phyloP scores from a whole-genome alignment of 2,797 vertebrate species.

The Neopelma chrysocephalum region DNA sequence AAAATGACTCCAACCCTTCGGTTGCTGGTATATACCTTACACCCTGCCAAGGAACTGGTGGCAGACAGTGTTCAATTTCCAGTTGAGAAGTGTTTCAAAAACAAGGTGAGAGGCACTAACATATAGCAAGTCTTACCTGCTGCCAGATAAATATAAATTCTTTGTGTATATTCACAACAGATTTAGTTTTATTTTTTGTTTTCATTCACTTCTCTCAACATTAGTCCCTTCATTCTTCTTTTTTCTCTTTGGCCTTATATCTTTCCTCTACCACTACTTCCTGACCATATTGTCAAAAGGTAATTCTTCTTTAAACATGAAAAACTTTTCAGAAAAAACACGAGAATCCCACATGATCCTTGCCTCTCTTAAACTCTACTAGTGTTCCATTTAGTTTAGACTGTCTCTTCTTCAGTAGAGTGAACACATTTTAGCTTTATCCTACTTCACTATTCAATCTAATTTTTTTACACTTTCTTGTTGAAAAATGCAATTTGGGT shows the following conservation, averaged over 20 bases:
- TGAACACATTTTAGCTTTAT: background rate
- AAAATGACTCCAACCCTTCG: constrained; percentile 77
- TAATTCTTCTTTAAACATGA: background rate
- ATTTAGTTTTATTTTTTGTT: background rate
- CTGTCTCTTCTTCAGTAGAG: background rate
- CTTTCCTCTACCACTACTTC: background rate
- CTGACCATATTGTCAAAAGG: background rate
- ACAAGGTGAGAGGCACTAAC: constrained; percentile 79
- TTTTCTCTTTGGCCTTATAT: background rate
- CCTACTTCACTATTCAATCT: background rate
- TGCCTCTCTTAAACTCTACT: background rate
- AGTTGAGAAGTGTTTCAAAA: constrained; percentile 83
- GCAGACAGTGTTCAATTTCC: constrained; percentile 82
- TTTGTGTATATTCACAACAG: background rate
- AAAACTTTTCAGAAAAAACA: background rate
- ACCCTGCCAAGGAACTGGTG: constrained; percentile 82
- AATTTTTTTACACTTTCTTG: background rate
- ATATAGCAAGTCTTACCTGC: background rate
- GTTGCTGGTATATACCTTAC: constrained; percentile 81
- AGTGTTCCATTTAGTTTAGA: background rate
- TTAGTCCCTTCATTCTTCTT: background rate
- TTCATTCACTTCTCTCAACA: background rate
- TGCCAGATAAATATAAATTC: background rate
- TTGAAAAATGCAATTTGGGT: background rate
- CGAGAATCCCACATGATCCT: background rate